A percentile compares a stretch with the other conserved stretches of the same genome.
These are phyloP conservation scores for Pygocentrus nattereri DNA, from an alignment of 2,797 vertebrate genomes.

Conservation along the genomic window DNA sequence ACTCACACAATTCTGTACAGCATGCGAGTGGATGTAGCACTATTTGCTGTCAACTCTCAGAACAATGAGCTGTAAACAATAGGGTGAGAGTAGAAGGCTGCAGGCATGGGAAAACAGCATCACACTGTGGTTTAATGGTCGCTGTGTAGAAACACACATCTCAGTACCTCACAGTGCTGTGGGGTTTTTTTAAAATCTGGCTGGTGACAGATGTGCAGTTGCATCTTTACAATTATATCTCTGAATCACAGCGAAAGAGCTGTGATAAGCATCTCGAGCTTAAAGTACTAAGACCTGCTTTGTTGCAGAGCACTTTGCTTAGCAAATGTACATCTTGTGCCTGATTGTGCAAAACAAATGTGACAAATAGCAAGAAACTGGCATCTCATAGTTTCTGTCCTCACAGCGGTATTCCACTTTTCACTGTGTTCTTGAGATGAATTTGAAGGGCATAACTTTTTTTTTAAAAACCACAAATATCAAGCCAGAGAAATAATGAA, in stretches of 20 bases:
- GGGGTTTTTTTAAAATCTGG: conserved; percentile 7
- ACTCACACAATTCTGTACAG: no score
- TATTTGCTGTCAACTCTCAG: conserved; percentile 2
- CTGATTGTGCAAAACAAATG: background rate
- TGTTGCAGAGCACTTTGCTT: background rate
- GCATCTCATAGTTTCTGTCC: background rate
- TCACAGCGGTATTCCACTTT: background rate
- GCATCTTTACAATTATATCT: background rate
- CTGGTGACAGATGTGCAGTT: background rate
- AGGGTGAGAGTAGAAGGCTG: conserved; percentile 8
- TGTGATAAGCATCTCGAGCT: background rate
- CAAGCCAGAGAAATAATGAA: conserved; percentile 37
- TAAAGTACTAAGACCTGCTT: background rate
- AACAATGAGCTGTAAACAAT: conserved; percentile 7
- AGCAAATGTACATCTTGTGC: background rate
- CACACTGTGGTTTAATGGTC: conserved; percentile 36
- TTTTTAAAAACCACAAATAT: background rate
- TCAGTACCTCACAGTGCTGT: conserved; percentile 21
- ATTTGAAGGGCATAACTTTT: background rate
- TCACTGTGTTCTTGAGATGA: background rate
- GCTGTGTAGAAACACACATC: conserved; percentile 32
- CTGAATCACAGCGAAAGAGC: background rate
- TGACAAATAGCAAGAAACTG: background rate
- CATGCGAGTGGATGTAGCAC: no score
- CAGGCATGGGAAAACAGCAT: conserved; percentile 32